Evolutionary conservation across 2,888 invertebrate species (phyloP).

Genomic region (Chrysina gloriosa): DNA sequence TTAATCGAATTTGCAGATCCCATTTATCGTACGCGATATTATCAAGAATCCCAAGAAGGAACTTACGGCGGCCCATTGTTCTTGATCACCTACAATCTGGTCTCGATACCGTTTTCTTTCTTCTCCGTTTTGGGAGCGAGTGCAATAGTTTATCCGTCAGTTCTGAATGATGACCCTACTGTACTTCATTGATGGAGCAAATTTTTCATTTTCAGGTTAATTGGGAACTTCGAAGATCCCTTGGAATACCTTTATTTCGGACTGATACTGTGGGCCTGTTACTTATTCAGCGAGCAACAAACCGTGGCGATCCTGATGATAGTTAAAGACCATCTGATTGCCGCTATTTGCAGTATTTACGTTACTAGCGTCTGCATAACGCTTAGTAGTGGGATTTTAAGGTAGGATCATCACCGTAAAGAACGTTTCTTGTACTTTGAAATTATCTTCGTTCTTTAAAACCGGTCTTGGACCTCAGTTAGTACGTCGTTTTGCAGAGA

Average conservation of each 20-base stretch:
- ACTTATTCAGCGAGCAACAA: slow-evolving; percentile 86
- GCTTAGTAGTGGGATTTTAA: slow-evolving; percentile 81
- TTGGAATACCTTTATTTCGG: slow-evolving; percentile 76
- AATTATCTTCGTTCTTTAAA: no score
- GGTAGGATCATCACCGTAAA: slow-evolving; percentile 72
- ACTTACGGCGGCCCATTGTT: slow-evolving; percentile 88
- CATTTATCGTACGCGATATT: slow-evolving; percentile 88
- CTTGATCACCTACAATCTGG: slow-evolving; percentile 82
- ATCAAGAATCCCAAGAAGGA: slow-evolving; percentile 91
- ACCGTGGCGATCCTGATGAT: slow-evolving; percentile 85
- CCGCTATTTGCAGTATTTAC: slow-evolving; percentile 83
- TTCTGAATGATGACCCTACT: no score
- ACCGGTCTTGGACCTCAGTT: no score
- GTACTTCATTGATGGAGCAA: no score
- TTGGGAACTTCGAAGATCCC: slow-evolving; percentile 69
- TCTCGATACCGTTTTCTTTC: slow-evolving; percentile 85
- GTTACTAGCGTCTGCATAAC: slow-evolving; percentile 78
- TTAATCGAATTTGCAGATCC: slow-evolving; percentile 75
- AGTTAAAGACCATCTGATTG: slow-evolving; percentile 81
- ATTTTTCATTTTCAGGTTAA: slow-evolving; percentile 63
- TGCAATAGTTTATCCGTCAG: slow-evolving; percentile 80
- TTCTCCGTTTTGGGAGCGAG: slow-evolving; percentile 78
- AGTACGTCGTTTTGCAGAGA: no score
- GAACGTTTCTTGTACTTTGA: no score
- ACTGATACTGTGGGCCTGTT: slow-evolving; percentile 85